These are phyloP conservation scores for Druon quercuslanigerum DNA, from an alignment of 1,140 invertebrate genomes.

Conservation along the genomic window DNA sequence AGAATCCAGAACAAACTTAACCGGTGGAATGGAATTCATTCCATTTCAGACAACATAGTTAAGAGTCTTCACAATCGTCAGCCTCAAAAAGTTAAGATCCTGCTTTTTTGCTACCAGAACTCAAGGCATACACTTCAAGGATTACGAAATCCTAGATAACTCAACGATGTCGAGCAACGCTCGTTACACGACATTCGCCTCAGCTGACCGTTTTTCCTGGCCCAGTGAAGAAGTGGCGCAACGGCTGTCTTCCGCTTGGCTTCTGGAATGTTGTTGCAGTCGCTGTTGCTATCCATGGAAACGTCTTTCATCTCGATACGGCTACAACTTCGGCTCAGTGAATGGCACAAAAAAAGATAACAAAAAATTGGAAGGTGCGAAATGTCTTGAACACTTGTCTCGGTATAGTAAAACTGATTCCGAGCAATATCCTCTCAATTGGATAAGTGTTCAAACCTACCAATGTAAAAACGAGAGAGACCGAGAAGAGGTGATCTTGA, in stretches of 20 bases:
- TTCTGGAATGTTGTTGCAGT: slow-evolving; percentile 49
- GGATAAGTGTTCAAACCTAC: background rate
- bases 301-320: slow-evolving; percentile 33
- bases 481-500: background rate
- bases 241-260: slow-evolving; percentile 41
- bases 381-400: background rate
- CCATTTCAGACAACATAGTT: background rate
- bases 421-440: background rate
- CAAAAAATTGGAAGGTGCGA: background rate
- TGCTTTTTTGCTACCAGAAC: background rate
- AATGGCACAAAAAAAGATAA: slow-evolving; percentile 28
- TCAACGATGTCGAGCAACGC: slow-evolving; percentile 41
- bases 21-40: slow-evolving; percentile 23
- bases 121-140: background rate
- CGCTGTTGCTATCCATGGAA: slow-evolving; percentile 40
- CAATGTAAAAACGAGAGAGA: background rate
- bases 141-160: background rate
- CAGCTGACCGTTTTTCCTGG: slow-evolving; percentile 31
- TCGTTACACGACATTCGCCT: slow-evolving; percentile 52
- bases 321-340: slow-evolving; percentile 28
- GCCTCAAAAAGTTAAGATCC: background rate
- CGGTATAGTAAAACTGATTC: slow-evolving; percentile 7
- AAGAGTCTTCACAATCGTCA: background rate
- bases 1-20: background rate
- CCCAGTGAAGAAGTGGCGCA: slow-evolving; percentile 38